Percentiles rank a stretch among this genome's conserved stretches.
phyloP scores from a whole-genome alignment of 2,113 vertebrate species.

The Ceyx cyanopectus region DNA sequence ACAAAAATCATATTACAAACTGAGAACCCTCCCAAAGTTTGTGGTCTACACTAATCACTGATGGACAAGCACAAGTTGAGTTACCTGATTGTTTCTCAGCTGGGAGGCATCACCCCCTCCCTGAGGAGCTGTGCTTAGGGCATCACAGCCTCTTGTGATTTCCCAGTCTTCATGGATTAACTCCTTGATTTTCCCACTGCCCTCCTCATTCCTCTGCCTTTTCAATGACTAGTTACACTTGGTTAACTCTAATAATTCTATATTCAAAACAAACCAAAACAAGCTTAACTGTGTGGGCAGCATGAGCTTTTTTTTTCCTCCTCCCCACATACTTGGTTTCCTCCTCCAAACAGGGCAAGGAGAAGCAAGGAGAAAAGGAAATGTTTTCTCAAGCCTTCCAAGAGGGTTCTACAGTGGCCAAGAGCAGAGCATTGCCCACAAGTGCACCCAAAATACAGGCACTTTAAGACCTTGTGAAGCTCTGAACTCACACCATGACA shows the following conservation, averaged over 20 bases:
- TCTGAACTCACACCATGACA: background rate
- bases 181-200: background rate
- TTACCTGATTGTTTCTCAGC: background rate
- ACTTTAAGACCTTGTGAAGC: background rate
- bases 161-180: background rate
- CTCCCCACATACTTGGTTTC: background rate
- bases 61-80: background rate
- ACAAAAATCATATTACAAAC: background rate
- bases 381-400: background rate
- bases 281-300: background rate
- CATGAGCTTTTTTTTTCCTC: background rate
- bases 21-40: background rate
- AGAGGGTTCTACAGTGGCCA: background rate
- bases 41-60: background rate
- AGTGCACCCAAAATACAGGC: background rate
- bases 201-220: background rate
- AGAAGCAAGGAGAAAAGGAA: background rate
- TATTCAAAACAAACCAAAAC: background rate
- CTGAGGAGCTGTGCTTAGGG: background rate
- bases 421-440: background rate
- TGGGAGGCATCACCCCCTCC: background rate
- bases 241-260: constrained; percentile 13
- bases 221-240: background rate
- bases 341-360: background rate
- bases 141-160: background rate